These are phyloP conservation scores for Lucifuga dentata DNA, from an alignment of 2,113 vertebrate species.

Conservation along the genomic window DNA sequence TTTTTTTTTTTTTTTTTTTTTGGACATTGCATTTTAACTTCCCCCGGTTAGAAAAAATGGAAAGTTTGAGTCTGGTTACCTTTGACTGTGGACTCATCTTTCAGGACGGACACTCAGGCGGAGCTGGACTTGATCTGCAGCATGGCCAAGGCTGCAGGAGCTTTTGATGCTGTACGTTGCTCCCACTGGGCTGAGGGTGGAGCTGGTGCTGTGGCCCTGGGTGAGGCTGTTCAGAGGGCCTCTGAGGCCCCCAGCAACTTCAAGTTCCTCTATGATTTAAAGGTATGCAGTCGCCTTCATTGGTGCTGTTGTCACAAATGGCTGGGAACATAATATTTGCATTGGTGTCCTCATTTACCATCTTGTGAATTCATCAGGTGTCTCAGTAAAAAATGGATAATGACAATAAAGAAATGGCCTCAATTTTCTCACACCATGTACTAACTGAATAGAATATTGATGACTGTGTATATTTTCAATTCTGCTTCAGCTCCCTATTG, in stretches of 20 bases:
- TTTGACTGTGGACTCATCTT: conserved; percentile 24
- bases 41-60: too few species aligned
- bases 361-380: too few species aligned
- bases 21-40: too few species aligned
- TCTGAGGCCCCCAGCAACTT: conserved; percentile 88
- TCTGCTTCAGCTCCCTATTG: conserved; percentile 85
- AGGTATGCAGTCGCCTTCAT: conserved; percentile 80
- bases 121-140: conserved; percentile 89
- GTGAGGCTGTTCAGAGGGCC: conserved; percentile 90
- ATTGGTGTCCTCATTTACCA: too few species aligned
- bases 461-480: not conserved
- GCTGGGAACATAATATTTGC: too few species aligned
- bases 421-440: too few species aligned
- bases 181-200: conserved; percentile 97
- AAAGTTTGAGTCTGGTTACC: too few species aligned
- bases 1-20: too few species aligned
- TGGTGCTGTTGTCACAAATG: too few species aligned
- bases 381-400: too few species aligned
- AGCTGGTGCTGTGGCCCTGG: conserved; percentile 88
- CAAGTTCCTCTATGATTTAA: conserved; percentile 91
- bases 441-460: not conserved
- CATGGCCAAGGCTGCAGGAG: conserved; percentile 90
- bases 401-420: too few species aligned
- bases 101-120: conserved; percentile 90
- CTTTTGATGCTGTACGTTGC: conserved; percentile 92